Conservation (phyloP, 2,888 invertebrate species). For the Andrena fulva region DNA sequence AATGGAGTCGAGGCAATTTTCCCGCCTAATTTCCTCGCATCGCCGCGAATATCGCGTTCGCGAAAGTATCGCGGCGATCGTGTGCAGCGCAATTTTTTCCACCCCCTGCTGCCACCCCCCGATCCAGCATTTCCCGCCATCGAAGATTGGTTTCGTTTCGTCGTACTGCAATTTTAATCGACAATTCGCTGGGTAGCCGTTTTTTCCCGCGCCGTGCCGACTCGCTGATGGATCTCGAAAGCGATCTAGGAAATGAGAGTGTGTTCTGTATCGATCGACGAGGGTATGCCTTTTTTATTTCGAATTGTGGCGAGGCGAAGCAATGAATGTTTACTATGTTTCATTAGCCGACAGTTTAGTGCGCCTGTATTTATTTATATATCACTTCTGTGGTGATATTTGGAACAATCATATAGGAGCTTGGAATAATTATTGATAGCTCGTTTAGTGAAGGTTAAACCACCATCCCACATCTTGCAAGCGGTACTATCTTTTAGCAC, state of each 20-base stretch:
- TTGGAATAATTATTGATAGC: too few species aligned
- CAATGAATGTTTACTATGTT: background rate
- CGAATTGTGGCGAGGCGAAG: background rate
- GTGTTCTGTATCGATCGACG: conserved; percentile 17
- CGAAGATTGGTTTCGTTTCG: conserved; percentile 31
- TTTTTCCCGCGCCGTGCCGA: background rate
- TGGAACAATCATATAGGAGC: too few species aligned
- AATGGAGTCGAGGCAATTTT: conserved; percentile 41
- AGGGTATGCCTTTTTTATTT: conserved; percentile 3
- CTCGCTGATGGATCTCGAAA: conserved; percentile 22
- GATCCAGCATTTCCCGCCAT: conserved; percentile 24
- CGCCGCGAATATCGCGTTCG: conserved; percentile 11
- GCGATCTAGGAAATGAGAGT: conserved; percentile 36
- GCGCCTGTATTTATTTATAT: too few species aligned
- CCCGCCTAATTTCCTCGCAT: conserved; percentile 32
- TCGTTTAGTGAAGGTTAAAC: too few species aligned
- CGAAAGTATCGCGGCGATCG: conserved; percentile 12
- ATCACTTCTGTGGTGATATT: too few species aligned
- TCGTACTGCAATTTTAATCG: conserved; percentile 25
- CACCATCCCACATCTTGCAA: too few species aligned
- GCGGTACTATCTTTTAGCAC: too few species aligned
- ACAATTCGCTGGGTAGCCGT: conserved; percentile 1
- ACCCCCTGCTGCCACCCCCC: background rate
- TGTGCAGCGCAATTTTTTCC: conserved; percentile 16
- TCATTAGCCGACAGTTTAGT: too few species aligned